Conservation (phyloP, 1,140 invertebrate genomes). For the Trachelipus rathkii region DNA sequence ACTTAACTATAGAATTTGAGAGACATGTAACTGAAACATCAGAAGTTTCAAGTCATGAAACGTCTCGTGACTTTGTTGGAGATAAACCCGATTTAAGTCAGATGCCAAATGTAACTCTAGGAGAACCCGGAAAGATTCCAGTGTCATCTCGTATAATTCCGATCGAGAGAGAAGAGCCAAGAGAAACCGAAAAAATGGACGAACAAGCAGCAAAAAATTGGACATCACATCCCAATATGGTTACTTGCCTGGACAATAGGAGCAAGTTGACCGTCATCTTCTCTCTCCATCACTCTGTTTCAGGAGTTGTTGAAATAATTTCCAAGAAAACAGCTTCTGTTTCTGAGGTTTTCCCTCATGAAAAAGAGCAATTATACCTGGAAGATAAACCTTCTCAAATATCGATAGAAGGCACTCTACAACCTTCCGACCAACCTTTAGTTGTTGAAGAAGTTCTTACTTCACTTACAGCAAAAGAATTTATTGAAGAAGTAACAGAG, state of each 20-base stretch:
- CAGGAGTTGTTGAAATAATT: slow-evolving; percentile 33
- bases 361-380: slow-evolving; percentile 13
- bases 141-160: slow-evolving; percentile 30
- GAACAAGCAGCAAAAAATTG: slow-evolving; percentile 55
- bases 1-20: slow-evolving; percentile 31
- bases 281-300: slow-evolving; percentile 66
- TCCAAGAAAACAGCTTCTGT: slow-evolving; percentile 33
- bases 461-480: background rate
- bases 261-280: slow-evolving; percentile 63
- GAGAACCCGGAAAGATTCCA: slow-evolving; percentile 22
- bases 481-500: background rate
- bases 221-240: slow-evolving; percentile 54
- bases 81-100: slow-evolving; percentile 20
- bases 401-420: slow-evolving; percentile 13
- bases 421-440: slow-evolving; percentile 19
- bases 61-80: slow-evolving; percentile 20
- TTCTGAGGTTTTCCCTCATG: slow-evolving; percentile 46
- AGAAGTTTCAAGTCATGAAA: slow-evolving; percentile 36
- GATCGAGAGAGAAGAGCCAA: slow-evolving; percentile 33
- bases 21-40: slow-evolving; percentile 30
- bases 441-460: slow-evolving; percentile 20
- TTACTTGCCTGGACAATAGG: slow-evolving; percentile 54
- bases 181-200: slow-evolving; percentile 48
- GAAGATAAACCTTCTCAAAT: background rate
- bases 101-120: slow-evolving; percentile 13